Base-by-base conservation (phyloP, 2,888 invertebrate species). In the Heteropelma amictum region DNA sequence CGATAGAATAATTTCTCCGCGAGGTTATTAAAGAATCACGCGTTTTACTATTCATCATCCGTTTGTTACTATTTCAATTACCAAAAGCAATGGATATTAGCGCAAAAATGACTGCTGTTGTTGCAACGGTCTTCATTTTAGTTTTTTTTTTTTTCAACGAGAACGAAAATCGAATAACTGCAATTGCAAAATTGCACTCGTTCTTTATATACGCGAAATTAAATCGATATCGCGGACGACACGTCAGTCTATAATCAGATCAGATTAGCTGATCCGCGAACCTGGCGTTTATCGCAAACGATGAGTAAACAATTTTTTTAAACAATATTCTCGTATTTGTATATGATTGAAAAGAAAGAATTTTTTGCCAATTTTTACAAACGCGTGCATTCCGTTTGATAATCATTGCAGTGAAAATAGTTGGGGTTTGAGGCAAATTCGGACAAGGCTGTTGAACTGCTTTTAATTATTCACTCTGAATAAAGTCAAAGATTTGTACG, bases 201-300 rank as follows among this genome's bases (percentile, higher is more conserved):
- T 14, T 42, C 21, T 51, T 68, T 68, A 60, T 68, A 68, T 68
- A 68, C 30, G 65, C 33, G 53, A 33, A 19, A 42, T 14, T 10
- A 12, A 7, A 28, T 45, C 21, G 61, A 61, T 61, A 61, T 61
- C 61, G 21, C 6, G 1, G 21, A 8, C 8, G 23, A 40, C 6
- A 14, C 7, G 23, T 5, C 8, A 8, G 14, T 12, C 21, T 47
- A 45, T 61, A 14, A 30, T 19, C 30, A 5, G 21, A 21, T 33
- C 28, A 33, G 6, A 38, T 12, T 38, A 5, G 6, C 38, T 38
- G 38, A 38, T 38, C n/a, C n/a, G n/a, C n/a, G n/a, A n/a, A n/a
- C n/a, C n/a, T n/a, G n/a, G n/a, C n/a, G n/a, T 1, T 8, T 1
- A 2, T 1, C 10, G 30, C 10, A 30, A 30, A 30, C 1, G 2